Evolutionary conservation across 2,888 invertebrate genomes (phyloP).

Genomic region (Bellardia bayeri): DNA sequence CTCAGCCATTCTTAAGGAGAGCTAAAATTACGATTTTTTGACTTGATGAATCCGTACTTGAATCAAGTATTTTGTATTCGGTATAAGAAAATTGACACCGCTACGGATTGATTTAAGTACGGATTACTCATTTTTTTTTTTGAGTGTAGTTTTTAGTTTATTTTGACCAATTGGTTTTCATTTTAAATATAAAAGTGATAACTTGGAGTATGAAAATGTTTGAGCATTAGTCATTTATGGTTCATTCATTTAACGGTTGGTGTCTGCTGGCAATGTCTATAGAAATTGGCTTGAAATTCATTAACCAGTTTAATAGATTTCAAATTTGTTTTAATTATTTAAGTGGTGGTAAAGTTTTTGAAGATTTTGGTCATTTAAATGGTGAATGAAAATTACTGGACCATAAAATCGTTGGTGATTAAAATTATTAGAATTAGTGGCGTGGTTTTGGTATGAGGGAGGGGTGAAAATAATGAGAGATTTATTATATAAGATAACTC

Average conservation of each 20-base stretch:
- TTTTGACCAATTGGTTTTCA: constrained; percentile 31
- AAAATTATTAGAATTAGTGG: background rate
- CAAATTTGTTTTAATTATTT: background rate
- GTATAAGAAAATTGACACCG: too few species aligned
- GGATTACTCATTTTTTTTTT: too few species aligned
- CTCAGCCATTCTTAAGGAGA: too few species aligned
- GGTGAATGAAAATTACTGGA: background rate
- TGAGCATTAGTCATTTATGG: constrained; percentile 7
- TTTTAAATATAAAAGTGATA: background rate
- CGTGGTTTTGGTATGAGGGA: too few species aligned
- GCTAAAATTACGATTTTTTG: too few species aligned
- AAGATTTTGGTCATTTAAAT: background rate
- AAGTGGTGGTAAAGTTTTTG: constrained; percentile 10
- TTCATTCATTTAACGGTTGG: background rate
- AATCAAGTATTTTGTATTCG: too few species aligned
- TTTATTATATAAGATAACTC: too few species aligned
- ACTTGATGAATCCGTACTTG: too few species aligned
- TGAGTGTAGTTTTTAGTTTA: background rate
- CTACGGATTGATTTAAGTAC: too few species aligned
- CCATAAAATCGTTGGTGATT: background rate
- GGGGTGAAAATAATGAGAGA: too few species aligned
- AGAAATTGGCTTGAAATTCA: background rate
- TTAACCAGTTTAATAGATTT: constrained; percentile 18
- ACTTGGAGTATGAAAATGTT: background rate
- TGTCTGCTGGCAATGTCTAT: background rate